Conservation (phyloP, 1,140 invertebrate genomes). For the Colletes gigas region DNA sequence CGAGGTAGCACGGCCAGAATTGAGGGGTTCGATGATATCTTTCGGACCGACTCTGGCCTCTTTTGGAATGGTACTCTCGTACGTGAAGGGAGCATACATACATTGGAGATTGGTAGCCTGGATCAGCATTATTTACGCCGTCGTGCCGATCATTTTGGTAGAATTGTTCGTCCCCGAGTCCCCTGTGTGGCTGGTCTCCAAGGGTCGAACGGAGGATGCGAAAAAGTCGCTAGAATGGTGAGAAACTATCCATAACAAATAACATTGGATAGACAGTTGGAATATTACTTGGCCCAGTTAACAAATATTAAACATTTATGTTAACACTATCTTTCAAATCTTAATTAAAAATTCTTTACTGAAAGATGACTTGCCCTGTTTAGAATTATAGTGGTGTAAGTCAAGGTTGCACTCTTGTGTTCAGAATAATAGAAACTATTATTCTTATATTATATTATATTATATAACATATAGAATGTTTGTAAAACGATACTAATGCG, state of each 20-base stretch:
- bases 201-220: conserved; percentile 82
- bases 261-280: background rate
- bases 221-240: conserved; percentile 80
- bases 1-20: conserved; percentile 83
- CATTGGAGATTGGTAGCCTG: conserved; percentile 83
- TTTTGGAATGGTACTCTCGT: conserved; percentile 82
- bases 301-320: too few species aligned
- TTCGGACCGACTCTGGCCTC: conserved; percentile 82
- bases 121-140: conserved; percentile 81
- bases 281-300: background rate
- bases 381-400: too few species aligned
- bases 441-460: too few species aligned
- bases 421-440: too few species aligned
- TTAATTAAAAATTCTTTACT: too few species aligned
- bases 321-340: too few species aligned
- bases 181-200: conserved; percentile 84
- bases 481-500: too few species aligned
- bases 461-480: too few species aligned
- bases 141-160: conserved; percentile 82
- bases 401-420: too few species aligned
- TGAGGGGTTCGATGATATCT: conserved; percentile 82
- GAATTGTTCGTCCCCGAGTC: conserved; percentile 86
- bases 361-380: too few species aligned
- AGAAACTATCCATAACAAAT: background rate
- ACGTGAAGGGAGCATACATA: conserved; percentile 83